Evolutionary conservation across 2,113 vertebrate species (phyloP).

Genomic region (Danio rerio): DNA sequence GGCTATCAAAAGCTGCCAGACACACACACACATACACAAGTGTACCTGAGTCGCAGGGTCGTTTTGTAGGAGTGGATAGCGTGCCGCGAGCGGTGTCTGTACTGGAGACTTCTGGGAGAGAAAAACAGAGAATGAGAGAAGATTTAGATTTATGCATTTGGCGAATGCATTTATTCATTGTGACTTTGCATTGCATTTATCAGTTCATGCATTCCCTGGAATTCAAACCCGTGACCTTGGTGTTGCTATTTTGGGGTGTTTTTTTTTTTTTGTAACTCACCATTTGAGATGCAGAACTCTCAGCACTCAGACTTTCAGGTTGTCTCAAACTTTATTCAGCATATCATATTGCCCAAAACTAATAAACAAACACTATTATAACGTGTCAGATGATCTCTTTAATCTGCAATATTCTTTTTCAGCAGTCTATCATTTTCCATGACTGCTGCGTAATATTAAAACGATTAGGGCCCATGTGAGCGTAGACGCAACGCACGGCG

Average conservation of each 20-base stretch:
- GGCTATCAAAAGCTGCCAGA: conserved; percentile 21
- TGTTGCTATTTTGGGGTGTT: background rate
- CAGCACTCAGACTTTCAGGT: background rate
- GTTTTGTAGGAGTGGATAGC: conserved; percentile 87
- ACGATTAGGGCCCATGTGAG: background rate
- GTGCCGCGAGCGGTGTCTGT: conserved; percentile 87
- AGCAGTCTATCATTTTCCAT: background rate
- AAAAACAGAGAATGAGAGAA: background rate
- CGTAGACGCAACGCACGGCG: background rate
- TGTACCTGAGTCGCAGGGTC: conserved; percentile 86
- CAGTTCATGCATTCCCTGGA: background rate
- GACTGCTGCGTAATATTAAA: background rate
- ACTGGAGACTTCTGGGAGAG: conserved; percentile 84
- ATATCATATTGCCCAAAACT: background rate
- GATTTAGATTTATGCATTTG: conserved; percentile 9
- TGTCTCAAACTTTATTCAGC: background rate
- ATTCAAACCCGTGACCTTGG: conserved; percentile 13
- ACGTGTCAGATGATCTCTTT: background rate
- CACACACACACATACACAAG: conserved; percentile 1
- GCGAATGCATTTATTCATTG: background rate
- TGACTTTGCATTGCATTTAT: background rate
- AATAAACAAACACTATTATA: background rate
- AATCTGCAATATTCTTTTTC: background rate
- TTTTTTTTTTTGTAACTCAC: background rate
- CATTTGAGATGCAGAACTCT: background rate